Conservation (phyloP, 1,140 invertebrate genomes). For the Drosophila nebulosa region DNA sequence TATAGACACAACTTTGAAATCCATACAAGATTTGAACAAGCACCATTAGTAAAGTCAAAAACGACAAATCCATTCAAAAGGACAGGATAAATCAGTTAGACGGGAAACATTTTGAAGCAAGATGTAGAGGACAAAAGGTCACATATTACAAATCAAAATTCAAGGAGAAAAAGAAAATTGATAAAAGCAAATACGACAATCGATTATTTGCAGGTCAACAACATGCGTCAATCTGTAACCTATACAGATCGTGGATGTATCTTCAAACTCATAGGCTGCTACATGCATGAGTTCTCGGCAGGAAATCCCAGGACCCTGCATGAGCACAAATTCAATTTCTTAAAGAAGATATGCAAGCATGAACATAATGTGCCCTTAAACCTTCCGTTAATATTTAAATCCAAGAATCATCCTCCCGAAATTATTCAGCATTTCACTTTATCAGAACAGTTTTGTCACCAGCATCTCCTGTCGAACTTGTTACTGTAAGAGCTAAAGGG, state of each 20-base stretch:
- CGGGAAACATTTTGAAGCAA: too few relatives aligned
- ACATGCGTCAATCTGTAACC: constrained; percentile 93
- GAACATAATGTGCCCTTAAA: constrained; percentile 96
- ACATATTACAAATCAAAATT: too few relatives aligned
- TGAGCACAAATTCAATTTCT: constrained; percentile 93
- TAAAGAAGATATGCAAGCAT: constrained; percentile 95
- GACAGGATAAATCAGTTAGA: too few relatives aligned
- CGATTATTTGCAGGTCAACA: too few relatives aligned
- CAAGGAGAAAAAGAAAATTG: too few relatives aligned
- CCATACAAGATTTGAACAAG: too few relatives aligned
- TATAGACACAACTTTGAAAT: too few relatives aligned
- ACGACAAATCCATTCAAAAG: too few relatives aligned
- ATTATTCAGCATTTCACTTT: constrained; percentile 84
- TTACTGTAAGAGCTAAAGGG: constrained; percentile 87
- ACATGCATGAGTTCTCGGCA: constrained; percentile 91
- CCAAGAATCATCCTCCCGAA: constrained; percentile 82
- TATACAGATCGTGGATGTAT: constrained; percentile 97
- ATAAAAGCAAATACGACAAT: too few relatives aligned
- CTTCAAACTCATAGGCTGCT: constrained; percentile 92
- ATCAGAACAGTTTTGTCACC: constrained; percentile 91
- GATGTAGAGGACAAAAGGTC: too few relatives aligned
- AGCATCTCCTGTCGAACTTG: constrained; percentile 93
- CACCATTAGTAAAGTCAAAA: too few relatives aligned
- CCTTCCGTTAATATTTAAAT: constrained; percentile 85
- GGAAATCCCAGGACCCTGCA: constrained; percentile 90